Evolutionary conservation across 2,113 vertebrate genomes (phyloP), one percentile per base, ranked within the genome.

Genomic region (Sarotherodon lohbergeri): DNA sequence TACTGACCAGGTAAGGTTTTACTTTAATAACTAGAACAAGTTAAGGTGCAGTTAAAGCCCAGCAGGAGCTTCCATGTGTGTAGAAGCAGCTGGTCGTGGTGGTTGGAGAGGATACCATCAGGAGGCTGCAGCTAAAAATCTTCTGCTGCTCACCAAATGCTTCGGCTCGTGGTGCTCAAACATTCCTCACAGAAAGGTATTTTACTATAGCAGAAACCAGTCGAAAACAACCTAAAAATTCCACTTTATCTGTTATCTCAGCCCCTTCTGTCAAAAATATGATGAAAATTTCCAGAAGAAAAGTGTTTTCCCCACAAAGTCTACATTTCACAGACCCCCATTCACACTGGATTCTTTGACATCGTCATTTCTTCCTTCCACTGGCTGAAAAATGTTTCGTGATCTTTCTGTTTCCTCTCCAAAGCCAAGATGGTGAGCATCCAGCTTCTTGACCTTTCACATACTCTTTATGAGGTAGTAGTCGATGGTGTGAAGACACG

Each of bases 181-280:
- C 0, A 1, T 71, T 24, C 19, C 2, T 24, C 4, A 22, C 36
- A 71, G 4, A 71, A 43, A 43, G 3, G 0, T 16, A 24, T 71
- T 41, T 71, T 71, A 43, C n/a, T 41, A 43, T 1, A 43, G 13
- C 5, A 68, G 36, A 68, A 41, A 68, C 4, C 36, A 41, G 36
- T 22, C 1, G 8, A 61, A 39, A n/a, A 39, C 34, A 36, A n/a
- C 36, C 17, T 0, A 66, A 66, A 66, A 43, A 43, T 24, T 0
- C 12, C n/a, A 24, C 36, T 0, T 14, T 41, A 24, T 71, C 12
- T 4, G 11, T 43, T 43, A 41, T 41, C 63, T 41, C 11, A 9
- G n/a, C 11, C 63, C 3, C 36, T 41, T 41, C 36, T 41, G 39
- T 71, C n/a, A 71, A 43, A 43, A 71, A 71, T 41, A 9, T 43